These are phyloP conservation scores for Drosophila orosa DNA, from an alignment of 1,140 invertebrate genomes.

Conservation along the genomic window DNA sequence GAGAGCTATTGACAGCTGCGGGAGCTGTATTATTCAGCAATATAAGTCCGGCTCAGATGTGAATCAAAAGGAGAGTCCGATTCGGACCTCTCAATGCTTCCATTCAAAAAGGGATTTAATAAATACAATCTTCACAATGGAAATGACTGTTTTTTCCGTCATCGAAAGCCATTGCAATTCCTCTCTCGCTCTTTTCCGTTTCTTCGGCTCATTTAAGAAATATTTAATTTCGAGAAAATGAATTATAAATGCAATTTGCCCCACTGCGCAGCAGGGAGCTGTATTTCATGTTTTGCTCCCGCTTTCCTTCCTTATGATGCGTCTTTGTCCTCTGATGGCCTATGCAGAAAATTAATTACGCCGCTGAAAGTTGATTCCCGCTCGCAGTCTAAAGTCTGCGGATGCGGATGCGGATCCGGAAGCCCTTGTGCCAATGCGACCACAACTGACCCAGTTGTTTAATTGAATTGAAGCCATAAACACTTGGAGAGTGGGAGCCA, in stretches of 20 bases:
- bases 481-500: constrained; percentile 55
- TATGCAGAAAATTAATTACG: constrained; percentile 57
- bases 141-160: constrained; percentile 10
- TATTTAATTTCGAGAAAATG: constrained; percentile 47
- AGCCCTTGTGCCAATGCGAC: constrained; percentile 58
- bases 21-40: constrained; percentile 2
- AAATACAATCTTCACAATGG: constrained; percentile 43
- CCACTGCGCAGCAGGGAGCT: constrained; percentile 10
- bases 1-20: constrained; percentile 24
- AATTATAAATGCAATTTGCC: constrained; percentile 57
- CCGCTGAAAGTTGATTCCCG: constrained; percentile 43
- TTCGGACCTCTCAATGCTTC: constrained; percentile 5
- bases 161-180: constrained; percentile 3
- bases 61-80: neutral
- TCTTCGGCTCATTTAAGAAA: constrained; percentile 25
- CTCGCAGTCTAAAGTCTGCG: constrained; percentile 8
- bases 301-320: constrained; percentile 34
- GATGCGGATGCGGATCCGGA: constrained; percentile 23
- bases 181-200: neutral
- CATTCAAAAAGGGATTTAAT: constrained; percentile 28
- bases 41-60: constrained; percentile 23
- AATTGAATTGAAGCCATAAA: constrained; percentile 82
- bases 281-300: constrained; percentile 34
- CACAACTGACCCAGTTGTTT: constrained; percentile 78
- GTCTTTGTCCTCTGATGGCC: constrained; percentile 45